Conservation (phyloP, 2,888 invertebrate genomes). For the Bellardia pandia region DNA sequence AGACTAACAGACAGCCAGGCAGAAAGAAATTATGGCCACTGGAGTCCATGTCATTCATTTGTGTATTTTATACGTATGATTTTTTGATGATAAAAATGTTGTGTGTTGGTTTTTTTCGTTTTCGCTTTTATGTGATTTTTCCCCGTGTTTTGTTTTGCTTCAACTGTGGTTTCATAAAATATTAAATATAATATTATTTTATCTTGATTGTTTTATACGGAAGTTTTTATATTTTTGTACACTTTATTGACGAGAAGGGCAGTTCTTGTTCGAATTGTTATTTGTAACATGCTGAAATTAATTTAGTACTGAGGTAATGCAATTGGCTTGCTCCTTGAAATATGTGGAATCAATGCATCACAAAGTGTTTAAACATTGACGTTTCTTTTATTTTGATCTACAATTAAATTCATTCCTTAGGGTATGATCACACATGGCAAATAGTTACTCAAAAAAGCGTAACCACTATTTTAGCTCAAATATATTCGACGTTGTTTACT, state of each 20-base stretch:
- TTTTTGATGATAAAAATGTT: conserved; percentile 37
- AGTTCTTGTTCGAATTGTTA: not conserved
- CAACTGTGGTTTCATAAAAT: conserved; percentile 62
- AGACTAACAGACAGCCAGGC: not conserved
- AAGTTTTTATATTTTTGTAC: conserved; percentile 27
- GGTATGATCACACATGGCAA: too few relatives aligned
- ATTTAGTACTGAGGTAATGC: too few relatives aligned
- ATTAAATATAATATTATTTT: conserved; percentile 59
- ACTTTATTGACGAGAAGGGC: not conserved
- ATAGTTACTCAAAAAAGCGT: too few relatives aligned
- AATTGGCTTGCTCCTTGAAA: too few relatives aligned
- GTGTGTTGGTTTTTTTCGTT: conserved; percentile 18
- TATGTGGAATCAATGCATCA: too few relatives aligned
- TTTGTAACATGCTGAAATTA: not conserved
- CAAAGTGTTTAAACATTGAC: too few relatives aligned
- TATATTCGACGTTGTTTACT: too few relatives aligned
- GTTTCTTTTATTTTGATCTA: too few relatives aligned
- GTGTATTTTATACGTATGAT: conserved; percentile 27
- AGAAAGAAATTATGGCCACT: conserved; percentile 4
- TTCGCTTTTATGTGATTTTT: not conserved
- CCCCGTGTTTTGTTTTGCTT: not conserved
- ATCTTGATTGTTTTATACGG: conserved; percentile 53
- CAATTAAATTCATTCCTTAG: too few relatives aligned
- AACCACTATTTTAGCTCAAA: too few relatives aligned
- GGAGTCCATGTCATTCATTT: conserved; percentile 50